Base-by-base conservation (phyloP, 92 coral and sea anemone species). In the Siderastrea radians region DNA sequence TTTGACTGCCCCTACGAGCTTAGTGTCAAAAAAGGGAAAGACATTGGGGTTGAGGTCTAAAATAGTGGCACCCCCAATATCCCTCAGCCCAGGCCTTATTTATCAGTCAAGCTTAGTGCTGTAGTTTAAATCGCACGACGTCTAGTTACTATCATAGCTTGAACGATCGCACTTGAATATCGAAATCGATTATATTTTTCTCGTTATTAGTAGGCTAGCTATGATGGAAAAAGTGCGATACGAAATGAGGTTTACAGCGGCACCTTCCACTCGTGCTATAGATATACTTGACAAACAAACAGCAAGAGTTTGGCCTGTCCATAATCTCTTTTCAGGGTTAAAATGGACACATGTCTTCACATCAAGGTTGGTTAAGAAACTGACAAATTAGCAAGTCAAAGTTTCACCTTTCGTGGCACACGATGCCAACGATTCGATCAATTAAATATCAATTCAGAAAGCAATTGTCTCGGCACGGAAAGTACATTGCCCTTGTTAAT, bases 331-430 rank as follows among this genome's bases (percentile, higher is more conserved):
- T 19, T 73, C 44, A 52, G 38, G 38, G 15, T 45, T 7, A 70
- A 45, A 49, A 43, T 16, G 15, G 3, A 77, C 68, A 12, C 26
- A 17, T 47, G 17, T 8, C 62, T 63, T 77, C 17, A 77, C 14
- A 8, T 49, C 69, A 59, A 44, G 67, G 53, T 38, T 50, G 46
- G 54, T n/a, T 59, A 12, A 60, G 19, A 46, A 49, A 53, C 70
- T 59, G 19, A 77, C 55, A 15, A 58, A 77, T 59, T 77, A 77
- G 55, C 68, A 59, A 77, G 54, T 63, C 82, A 58, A 77, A 19
- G 57, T 73, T 53, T 58, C 80, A 75, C 26, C 54, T 26, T 70
- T 12, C 6, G 75, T 38, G 68, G 51, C 44, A 14, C 14, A 17
- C 61, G n/a, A 3, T 73, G 2, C 13, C 15, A 19, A 19, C 13